Evolutionary conservation across 2,888 invertebrate genomes (phyloP), one percentile per base, ranked within the genome.

Genomic region (Epirrita christyi): DNA sequence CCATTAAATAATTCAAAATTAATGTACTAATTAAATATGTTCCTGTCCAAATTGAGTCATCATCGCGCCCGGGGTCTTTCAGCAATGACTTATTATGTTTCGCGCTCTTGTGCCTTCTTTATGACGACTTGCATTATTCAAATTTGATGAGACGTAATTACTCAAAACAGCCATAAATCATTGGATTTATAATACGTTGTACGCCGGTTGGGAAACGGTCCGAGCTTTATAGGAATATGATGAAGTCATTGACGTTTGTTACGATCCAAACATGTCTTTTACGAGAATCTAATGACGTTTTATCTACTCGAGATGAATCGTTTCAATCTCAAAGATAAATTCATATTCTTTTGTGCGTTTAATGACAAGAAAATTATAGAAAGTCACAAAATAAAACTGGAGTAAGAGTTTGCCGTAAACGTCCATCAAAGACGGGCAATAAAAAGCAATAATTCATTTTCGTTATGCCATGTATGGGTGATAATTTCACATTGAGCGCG

Each of bases 111-210:
- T 74, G 73, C 77, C 76, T 83, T 84, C 86, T 88, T 88, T 88
- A 87, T 84, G 82, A 86, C 80, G 80, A 84, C 81, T 83, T 80
- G 81, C 83, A 85, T 88, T 91, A 91, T 90, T 90, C 85, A 90
- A 90, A 90, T 90, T 90, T 89, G 89, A 92, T 91, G 88, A 86
- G 88, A 86, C 86, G 85, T 88, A 84, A 91, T 91, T 89, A 90
- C 83, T 90, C 90, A 89, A 86, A 89, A 87, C 86, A 88, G 67
- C 72, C 77, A 90, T 92, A 91, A 92, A 91, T 92, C 89, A 91
- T 81, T 73, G 68, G 78, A 77, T 85, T 85, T 85, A 85, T 86
- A 88, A 82, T 81, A 76, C 76, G 78, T 72, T 67, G 83, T 79
- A 82, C 79, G 80, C 77, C 80, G 78, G 85, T 86, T 85, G 79